Evolutionary conservation across 2,113 vertebrate genomes (phyloP).

Genomic region (Euleptes europaea): DNA sequence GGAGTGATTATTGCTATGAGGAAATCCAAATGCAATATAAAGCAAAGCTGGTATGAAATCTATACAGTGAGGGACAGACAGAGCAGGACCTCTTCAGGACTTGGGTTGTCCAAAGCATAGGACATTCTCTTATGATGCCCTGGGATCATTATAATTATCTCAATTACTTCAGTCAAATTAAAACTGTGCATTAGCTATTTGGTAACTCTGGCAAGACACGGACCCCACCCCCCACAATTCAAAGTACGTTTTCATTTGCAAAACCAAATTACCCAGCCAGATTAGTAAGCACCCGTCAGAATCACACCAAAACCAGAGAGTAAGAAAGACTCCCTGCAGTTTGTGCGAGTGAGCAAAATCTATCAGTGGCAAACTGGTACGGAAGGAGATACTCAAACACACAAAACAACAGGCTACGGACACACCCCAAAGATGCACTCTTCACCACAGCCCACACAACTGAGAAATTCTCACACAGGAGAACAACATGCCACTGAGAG

Average conservation of each 20-base stretch:
- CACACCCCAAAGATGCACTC: slow-evolving; percentile 49
- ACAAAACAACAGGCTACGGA: slow-evolving; percentile 60
- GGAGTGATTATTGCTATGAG: not conserved
- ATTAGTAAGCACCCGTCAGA: slow-evolving; percentile 69
- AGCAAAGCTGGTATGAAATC: not conserved
- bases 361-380: not conserved
- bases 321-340: slow-evolving; percentile 58
- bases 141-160: not conserved
- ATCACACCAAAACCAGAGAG: slow-evolving; percentile 65
- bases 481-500: slow-evolving; percentile 57
- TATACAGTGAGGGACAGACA: not conserved
- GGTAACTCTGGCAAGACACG: slow-evolving; percentile 50
- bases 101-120: not conserved
- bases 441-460: slow-evolving; percentile 68
- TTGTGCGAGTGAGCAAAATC: slow-evolving; percentile 51
- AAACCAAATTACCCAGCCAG: slow-evolving; percentile 54
- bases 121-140: not conserved
- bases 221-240: slow-evolving; percentile 39
- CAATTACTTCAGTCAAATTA: not conserved
- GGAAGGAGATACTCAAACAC: slow-evolving; percentile 51
- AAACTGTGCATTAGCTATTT: not conserved
- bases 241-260: slow-evolving; percentile 58
- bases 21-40: not conserved
- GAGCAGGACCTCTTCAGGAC: not conserved
- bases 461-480: slow-evolving; percentile 59